Evolutionary conservation across 2,888 invertebrate species (phyloP).

Genomic region (Pyrrhosoma nymphula): DNA sequence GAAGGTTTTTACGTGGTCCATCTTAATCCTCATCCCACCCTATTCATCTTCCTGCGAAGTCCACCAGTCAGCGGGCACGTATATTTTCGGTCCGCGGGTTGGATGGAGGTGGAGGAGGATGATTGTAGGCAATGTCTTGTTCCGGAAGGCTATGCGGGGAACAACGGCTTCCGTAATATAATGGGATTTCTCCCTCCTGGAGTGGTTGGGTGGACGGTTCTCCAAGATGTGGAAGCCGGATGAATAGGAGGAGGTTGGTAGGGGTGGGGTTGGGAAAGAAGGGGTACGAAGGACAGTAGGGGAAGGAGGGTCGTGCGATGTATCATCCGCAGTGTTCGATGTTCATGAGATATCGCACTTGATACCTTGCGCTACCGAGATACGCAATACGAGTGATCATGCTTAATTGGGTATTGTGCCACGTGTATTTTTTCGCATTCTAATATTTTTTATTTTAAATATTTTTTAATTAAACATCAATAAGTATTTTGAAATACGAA

Average conservation of each 20-base stretch:
- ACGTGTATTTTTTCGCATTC: too few species aligned
- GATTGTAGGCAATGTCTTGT: background rate
- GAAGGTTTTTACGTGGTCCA: background rate
- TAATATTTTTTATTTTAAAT: too few species aligned
- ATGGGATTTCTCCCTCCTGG: background rate
- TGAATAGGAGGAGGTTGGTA: background rate
- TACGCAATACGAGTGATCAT: too few species aligned
- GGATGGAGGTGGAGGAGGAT: background rate
- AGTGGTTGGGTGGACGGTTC: background rate
- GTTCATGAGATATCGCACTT: too few species aligned
- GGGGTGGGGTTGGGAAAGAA: background rate
- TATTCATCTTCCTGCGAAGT: background rate
- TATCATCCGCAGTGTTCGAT: too few species aligned
- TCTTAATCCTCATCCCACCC: background rate
- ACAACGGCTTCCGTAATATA: background rate
- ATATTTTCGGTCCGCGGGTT: background rate
- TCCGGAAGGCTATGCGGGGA: background rate
- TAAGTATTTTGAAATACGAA: too few species aligned
- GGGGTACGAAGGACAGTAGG: background rate
- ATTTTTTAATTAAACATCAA: too few species aligned
- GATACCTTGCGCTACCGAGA: too few species aligned
- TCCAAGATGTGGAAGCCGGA: background rate
- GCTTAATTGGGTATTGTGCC: too few species aligned
- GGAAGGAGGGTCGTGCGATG: background rate
- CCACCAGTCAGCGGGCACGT: background rate